These are phyloP conservation scores for Heliconius nattereri DNA, from an alignment of 1,140 invertebrate genomes.

Conservation along the genomic window DNA sequence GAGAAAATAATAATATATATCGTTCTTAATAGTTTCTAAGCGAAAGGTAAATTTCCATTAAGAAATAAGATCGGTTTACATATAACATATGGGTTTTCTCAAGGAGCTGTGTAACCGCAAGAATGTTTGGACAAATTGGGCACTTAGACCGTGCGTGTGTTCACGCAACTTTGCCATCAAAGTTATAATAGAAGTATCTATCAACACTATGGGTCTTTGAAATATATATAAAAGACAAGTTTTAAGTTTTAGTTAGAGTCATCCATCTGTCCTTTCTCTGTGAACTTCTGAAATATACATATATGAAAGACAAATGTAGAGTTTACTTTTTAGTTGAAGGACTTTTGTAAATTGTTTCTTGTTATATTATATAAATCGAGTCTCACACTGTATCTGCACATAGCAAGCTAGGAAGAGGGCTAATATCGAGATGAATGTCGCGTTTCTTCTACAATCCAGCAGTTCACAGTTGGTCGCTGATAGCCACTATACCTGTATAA, in stretches of 20 bases:
- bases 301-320: no score
- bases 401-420: not conserved
- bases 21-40: not conserved
- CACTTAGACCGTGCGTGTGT: conserved; percentile 16
- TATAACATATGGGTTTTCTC: not conserved
- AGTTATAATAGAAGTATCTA: conserved; percentile 5
- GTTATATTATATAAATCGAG: no score
- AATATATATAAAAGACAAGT: not conserved
- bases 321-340: no score
- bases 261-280: not conserved
- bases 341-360: no score
- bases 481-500: no score
- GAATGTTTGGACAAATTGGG: conserved; percentile 17
- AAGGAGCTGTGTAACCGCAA: conserved; percentile 6
- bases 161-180: conserved; percentile 3
- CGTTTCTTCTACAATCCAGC: no score
- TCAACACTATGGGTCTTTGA: not conserved
- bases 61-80: not conserved
- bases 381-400: not conserved
- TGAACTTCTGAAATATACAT: no score
- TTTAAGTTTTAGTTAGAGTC: not conserved
- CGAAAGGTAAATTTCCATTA: conserved; percentile 6
- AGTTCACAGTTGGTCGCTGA: no score
- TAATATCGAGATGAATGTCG: no score
- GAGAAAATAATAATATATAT: not conserved